Evolutionary conservation across 2,113 vertebrate species (phyloP).

Genomic region (pig (Sus scrofa)): DNA sequence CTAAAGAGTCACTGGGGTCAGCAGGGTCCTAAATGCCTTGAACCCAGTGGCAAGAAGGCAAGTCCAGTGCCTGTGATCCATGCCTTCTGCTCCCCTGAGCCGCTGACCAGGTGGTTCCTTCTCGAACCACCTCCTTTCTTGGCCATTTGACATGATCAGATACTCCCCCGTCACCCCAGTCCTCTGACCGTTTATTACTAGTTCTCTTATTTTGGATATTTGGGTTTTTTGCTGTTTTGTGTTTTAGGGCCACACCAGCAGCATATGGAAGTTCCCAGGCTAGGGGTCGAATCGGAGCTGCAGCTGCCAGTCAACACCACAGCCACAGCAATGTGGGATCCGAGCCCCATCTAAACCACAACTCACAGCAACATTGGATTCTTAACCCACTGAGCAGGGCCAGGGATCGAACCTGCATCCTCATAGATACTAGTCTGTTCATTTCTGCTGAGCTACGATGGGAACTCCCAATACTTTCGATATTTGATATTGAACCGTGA

Average conservation of each 20-base stretch:
- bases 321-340: too few relatives aligned
- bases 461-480: neutral
- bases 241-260: too few relatives aligned
- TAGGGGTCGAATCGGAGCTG: too few relatives aligned
- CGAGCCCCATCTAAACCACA: too few relatives aligned
- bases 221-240: too few relatives aligned
- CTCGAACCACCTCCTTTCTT: rapidly evolving
- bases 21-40: rapidly evolving
- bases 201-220: neutral
- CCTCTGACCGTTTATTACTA: rapidly evolving
- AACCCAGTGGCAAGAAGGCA: neutral
- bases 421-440: too few relatives aligned
- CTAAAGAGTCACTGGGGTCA: neutral
- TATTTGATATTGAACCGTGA: neutral
- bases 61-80: neutral
- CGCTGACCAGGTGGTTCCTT: rapidly evolving
- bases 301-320: too few relatives aligned
- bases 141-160: rapidly evolving
- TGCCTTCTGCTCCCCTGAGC: rapidly evolving
- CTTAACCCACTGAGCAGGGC: too few relatives aligned
- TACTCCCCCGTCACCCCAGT: neutral
- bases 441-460: too few relatives aligned
- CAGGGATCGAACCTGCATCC: too few relatives aligned
- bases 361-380: too few relatives aligned
- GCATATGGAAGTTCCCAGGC: too few relatives aligned